Evolutionary conservation across 1,140 invertebrate genomes (phyloP).

Genomic region (Aphelenchoides besseyi): DNA sequence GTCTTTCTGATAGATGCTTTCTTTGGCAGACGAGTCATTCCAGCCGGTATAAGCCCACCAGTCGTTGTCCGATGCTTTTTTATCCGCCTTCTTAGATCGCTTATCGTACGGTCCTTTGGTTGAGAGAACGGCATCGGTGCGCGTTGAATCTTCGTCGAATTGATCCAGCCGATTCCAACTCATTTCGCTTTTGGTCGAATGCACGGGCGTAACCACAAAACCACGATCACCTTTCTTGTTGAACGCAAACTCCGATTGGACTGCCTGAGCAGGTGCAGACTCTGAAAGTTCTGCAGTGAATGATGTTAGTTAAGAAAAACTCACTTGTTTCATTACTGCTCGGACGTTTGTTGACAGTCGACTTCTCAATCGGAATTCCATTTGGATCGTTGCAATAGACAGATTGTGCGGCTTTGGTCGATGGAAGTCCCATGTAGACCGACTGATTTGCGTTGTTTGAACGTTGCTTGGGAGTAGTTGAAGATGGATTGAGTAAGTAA

Average conservation of each 20-base stretch:
- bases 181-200: background rate
- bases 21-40: background rate
- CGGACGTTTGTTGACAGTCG: background rate
- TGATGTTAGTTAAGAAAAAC: too few species aligned
- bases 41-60: background rate
- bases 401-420: background rate
- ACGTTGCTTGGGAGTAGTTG: too few species aligned
- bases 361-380: background rate
- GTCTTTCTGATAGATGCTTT: background rate
- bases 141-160: background rate
- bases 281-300: too few species aligned
- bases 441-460: too few species aligned
- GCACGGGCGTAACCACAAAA: background rate
- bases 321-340: too few species aligned
- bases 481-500: background rate
- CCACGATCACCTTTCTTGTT: background rate
- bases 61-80: too few species aligned
- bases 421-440: background rate
- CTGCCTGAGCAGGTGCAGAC: background rate
- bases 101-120: too few species aligned
- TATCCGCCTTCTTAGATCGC: too few species aligned
- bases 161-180: background rate
- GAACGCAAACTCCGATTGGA: background rate
- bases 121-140: background rate
- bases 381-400: background rate